A percentile compares a stretch with the other conserved stretches of the same genome.
Evolutionary conservation across 2,888 invertebrate species (phyloP).

Genomic region (Pandemis corylana): DNA sequence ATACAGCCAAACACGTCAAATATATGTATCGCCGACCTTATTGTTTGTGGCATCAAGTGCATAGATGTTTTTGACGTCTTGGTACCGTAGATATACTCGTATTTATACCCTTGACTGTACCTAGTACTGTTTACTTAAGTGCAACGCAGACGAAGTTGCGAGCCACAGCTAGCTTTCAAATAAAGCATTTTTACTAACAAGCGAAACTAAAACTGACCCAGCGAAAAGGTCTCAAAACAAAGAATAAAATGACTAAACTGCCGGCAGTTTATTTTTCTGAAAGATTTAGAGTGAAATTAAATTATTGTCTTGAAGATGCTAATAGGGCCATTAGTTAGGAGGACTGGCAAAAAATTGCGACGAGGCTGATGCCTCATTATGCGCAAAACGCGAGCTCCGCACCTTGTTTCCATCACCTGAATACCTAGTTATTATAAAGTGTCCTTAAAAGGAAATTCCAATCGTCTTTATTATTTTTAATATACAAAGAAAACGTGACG

Average conservation of each 20-base stretch:
- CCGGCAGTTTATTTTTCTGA: conserved; percentile 57
- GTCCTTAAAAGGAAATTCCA: conserved; percentile 1
- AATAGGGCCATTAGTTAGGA: conserved; percentile 74
- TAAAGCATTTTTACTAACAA: neutral
- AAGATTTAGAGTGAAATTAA: conserved; percentile 63
- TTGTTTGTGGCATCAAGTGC: too few species aligned
- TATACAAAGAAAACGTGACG: neutral
- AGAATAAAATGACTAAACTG: conserved; percentile 55
- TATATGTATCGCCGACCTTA: too few species aligned
- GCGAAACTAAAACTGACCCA: conserved; percentile 47
- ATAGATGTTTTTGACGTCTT: too few species aligned
- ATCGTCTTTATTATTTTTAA: neutral
- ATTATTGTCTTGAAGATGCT: conserved; percentile 73
- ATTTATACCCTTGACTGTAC: too few species aligned
- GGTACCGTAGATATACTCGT: too few species aligned
- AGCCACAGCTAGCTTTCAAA: neutral
- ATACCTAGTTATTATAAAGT: conserved; percentile 13
- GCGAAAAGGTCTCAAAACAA: conserved; percentile 46
- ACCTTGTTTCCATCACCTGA: conserved; percentile 39
- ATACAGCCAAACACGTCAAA: too few species aligned
- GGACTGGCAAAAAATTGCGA: conserved; percentile 59
- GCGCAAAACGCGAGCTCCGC: conserved; percentile 43
- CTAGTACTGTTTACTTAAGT: too few species aligned
- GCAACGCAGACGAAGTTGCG: too few species aligned
- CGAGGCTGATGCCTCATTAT: conserved; percentile 58